Evolutionary conservation across 2,888 invertebrate species (phyloP).

Genomic region (Phanerotoma sp.): DNA sequence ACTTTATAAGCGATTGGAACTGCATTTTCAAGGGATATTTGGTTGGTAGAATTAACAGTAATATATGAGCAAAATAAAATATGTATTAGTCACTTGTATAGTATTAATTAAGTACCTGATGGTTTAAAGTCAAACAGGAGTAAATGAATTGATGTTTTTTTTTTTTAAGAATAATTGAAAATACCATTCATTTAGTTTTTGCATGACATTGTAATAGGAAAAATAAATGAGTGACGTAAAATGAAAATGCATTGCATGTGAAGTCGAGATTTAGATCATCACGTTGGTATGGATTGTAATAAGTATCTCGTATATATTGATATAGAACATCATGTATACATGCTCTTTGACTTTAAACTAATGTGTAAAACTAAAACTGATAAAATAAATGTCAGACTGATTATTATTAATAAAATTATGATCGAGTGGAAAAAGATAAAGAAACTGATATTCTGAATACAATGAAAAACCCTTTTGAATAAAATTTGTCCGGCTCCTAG

Average conservation of each 20-base stretch:
- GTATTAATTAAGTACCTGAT: background rate
- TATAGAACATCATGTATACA: background rate
- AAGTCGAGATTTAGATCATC: background rate
- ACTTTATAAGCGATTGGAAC: too few relatives aligned
- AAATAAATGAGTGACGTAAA: background rate
- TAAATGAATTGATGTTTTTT: background rate
- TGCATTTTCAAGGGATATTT: too few relatives aligned
- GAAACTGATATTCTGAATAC: background rate
- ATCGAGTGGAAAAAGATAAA: too few relatives aligned
- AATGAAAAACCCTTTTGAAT: too few relatives aligned
- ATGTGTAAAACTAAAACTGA: slow-evolving; percentile 6
- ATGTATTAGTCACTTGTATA: background rate
- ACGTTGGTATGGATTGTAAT: background rate
- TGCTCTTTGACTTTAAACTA: slow-evolving; percentile 40
- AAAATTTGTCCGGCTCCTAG: too few relatives aligned
- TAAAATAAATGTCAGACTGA: slow-evolving; percentile 3
- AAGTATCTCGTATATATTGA: background rate
- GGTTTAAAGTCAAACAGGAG: slow-evolving; percentile 38
- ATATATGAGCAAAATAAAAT: background rate
- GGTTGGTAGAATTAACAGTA: background rate
- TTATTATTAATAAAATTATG: too few relatives aligned
- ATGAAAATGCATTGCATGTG: slow-evolving; percentile 2
- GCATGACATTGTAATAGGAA: too few relatives aligned
- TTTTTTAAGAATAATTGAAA: background rate
- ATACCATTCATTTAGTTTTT: background rate